Conservation (phyloP, 2,113 vertebrate genomes). For the Sceloporus undulatus region DNA sequence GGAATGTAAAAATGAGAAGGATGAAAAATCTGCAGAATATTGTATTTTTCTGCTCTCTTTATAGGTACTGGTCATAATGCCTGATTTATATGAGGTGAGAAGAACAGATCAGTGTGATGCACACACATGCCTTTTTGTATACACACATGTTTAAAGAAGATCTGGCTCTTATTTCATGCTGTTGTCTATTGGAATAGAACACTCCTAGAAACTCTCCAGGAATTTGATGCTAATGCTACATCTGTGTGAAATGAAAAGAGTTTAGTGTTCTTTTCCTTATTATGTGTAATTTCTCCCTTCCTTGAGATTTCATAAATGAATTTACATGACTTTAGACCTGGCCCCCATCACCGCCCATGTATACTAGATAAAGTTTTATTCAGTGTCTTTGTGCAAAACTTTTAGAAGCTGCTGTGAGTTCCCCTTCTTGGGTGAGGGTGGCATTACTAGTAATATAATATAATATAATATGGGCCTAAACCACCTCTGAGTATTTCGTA, state of each 20-base stretch:
- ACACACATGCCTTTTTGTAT: too few relatives aligned
- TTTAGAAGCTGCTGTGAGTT: too few relatives aligned
- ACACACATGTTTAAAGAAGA: background rate
- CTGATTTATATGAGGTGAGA: background rate
- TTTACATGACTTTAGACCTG: background rate
- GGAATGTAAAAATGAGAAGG: background rate
- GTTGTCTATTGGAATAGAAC: background rate
- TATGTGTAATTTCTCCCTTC: background rate
- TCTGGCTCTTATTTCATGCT: background rate
- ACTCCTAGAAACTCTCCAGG: background rate
- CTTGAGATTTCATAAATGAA: slow-evolving; percentile 11
- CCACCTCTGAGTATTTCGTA: too few relatives aligned
- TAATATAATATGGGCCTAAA: too few relatives aligned
- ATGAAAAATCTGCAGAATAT: background rate
- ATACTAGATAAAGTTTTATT: too few relatives aligned
- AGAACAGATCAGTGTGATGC: background rate
- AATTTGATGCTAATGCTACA: background rate
- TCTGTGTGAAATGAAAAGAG: background rate
- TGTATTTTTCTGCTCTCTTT: background rate
- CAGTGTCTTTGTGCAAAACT: too few relatives aligned
- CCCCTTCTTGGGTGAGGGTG: too few relatives aligned
- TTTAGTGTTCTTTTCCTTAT: background rate
- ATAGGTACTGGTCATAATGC: background rate
- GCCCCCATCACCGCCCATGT: background rate
- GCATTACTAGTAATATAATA: too few relatives aligned